These are phyloP conservation scores for Anser cygnoides DNA, from an alignment of 2,113 vertebrate species.

Conservation along the genomic window DNA sequence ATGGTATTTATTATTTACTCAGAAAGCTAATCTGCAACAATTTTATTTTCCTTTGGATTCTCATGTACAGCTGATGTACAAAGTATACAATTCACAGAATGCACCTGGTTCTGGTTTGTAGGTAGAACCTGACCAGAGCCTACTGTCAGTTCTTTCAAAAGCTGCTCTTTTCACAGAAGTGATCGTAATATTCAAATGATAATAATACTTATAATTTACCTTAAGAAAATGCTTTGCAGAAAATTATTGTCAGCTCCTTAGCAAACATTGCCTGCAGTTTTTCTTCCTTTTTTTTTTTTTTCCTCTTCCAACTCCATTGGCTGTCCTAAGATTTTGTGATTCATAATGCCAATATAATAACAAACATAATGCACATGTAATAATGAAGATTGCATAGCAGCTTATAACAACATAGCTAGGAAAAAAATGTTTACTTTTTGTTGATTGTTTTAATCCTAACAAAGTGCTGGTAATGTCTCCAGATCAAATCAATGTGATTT, in stretches of 20 bases:
- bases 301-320: neutral
- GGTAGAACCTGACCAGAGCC: neutral
- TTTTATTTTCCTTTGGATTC: neutral
- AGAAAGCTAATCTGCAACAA: neutral
- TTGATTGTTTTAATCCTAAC: slow-evolving; percentile 16
- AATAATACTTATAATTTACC: neutral
- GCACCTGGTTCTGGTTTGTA: neutral
- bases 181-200: neutral
- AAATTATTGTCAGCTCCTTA: neutral
- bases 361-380: neutral
- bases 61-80: neutral
- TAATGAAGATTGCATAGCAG: neutral
- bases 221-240: neutral
- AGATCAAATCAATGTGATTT: slow-evolving; percentile 31
- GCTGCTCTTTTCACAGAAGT: neutral
- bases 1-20: neutral
- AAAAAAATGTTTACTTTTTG: neutral
- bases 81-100: neutral
- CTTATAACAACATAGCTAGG: neutral
- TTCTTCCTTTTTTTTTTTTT: neutral
- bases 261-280: neutral
- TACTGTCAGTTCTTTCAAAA: neutral
- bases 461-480: neutral
- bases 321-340: neutral
- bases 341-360: neutral